These are phyloP conservation scores for Heloderma charlesbogerti DNA, from an alignment of 2,113 vertebrate species.

Conservation along the genomic window DNA sequence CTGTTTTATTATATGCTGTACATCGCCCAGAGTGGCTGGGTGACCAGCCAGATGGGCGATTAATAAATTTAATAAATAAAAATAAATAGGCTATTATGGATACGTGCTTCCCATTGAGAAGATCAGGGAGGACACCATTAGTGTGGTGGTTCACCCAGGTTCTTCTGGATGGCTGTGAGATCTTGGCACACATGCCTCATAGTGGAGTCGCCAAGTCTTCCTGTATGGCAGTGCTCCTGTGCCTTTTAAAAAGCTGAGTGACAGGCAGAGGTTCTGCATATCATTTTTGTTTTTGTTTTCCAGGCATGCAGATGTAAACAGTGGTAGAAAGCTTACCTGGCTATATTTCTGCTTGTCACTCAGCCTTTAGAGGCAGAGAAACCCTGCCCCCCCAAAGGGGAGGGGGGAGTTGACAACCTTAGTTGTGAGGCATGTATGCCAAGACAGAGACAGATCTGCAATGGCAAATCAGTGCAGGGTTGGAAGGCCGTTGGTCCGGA, in stretches of 20 bases:
- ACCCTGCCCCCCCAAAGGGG: not conserved
- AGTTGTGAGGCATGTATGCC: not conserved
- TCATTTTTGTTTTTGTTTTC: not conserved
- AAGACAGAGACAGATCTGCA: too few species aligned
- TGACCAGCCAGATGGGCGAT: too few species aligned
- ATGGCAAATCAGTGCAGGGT: not conserved
- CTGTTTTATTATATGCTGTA: too few species aligned
- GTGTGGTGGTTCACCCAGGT: not conserved
- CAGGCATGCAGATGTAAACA: not conserved
- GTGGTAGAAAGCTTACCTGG: not conserved
- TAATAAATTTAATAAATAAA: too few species aligned
- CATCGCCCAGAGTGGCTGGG: too few species aligned
- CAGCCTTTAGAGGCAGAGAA: not conserved
- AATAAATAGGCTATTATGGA: conserved; percentile 30
- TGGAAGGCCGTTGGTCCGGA: not conserved
- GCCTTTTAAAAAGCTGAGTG: not conserved
- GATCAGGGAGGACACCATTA: not conserved
- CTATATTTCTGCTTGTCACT: not conserved
- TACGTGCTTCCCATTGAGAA: conserved; percentile 18
- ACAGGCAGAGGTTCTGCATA: not conserved
- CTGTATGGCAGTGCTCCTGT: not conserved
- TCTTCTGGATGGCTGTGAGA: conserved; percentile 2
- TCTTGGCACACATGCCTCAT: not conserved
- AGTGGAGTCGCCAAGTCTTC: not conserved
- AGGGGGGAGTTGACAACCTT: not conserved